Evolutionary conservation across 1,140 invertebrate species (phyloP), one percentile per base, ranked within the genome.

Genomic region (Brachionus asplanchnoidis): DNA sequence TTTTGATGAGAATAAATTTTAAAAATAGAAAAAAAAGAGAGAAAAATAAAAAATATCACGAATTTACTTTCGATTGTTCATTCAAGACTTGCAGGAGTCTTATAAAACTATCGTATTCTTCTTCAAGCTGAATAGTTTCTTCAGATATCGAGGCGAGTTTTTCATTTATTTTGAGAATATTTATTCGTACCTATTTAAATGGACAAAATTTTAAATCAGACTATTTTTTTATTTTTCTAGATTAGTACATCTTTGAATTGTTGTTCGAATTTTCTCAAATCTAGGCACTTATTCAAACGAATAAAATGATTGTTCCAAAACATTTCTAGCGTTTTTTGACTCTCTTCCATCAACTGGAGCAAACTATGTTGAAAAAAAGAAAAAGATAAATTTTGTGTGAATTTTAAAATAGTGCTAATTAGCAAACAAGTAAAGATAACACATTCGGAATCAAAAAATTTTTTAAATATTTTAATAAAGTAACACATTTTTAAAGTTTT

Each of bases 271-370:
- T 94, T 93, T 87, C 96, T 91, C 86, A 98, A 92, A 86, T 94
- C 93, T 77, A 98, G 90, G 90, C 95, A 97, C 88, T 96, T 94
- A 85, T 94, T 93, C 86, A 98, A 91, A 88, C 95, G 93, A 66
- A 92, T 92, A 87, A 94, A 94, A 91, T 98, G 96, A 87, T 94
- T 93, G 20, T 92, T 92, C 95, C 96, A 98, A 90, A 97, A 97
- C 85, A 94, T 92, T 88, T 97, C 95, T 90, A 98, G 97, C 77
- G 94, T 94, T 86, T 93, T 92, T 90, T 97, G 95, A 82, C 95
- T 97, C 91, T 98, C 96, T 89, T 97, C 95, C 86, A 98, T 91
- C 91, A 98, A 95, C 40, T 96, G 93, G 60, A 98, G 91, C 88
- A 97, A 92, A 89, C 95, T 95, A 83, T 40, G 17, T 20, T 23